Evolutionary conservation across 2,797 vertebrate species (phyloP).

Genomic region (Petrocephalus schoutedeni): DNA sequence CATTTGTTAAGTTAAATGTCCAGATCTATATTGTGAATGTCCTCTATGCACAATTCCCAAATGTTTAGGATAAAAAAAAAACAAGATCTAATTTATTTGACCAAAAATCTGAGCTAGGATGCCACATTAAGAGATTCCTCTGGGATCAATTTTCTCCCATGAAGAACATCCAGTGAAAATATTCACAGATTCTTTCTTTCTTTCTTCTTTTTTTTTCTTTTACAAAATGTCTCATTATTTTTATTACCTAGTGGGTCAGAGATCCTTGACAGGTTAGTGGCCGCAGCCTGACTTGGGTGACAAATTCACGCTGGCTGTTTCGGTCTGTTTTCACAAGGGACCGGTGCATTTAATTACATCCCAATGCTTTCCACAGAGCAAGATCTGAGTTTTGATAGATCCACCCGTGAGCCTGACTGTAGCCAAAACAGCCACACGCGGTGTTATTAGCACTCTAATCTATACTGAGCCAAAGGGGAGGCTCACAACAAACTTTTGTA

Average conservation of each 20-base stretch:
- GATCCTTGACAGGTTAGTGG: neutral
- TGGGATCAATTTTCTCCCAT: neutral
- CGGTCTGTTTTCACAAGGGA: neutral
- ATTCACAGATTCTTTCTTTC: neutral
- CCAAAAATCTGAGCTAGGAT: neutral
- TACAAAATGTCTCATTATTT: neutral
- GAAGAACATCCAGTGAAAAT: neutral
- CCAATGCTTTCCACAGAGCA: neutral
- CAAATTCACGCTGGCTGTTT: neutral
- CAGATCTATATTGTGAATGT: neutral
- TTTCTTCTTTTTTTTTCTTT: neutral
- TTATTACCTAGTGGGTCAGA: constrained; percentile 3
- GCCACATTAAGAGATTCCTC: neutral
- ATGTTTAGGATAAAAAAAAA: neutral
- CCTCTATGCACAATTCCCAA: neutral
- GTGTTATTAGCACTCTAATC: neutral
- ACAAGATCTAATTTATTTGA: neutral
- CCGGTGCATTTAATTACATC: neutral
- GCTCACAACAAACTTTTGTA: neutral
- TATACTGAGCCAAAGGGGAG: neutral
- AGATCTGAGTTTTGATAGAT: neutral
- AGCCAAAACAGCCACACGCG: neutral
- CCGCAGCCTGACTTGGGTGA: neutral
- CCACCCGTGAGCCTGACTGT: neutral
- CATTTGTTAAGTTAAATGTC: neutral